Base-by-base conservation (phyloP, 2,888 invertebrate genomes). In the Proisotoma minuta region DNA sequence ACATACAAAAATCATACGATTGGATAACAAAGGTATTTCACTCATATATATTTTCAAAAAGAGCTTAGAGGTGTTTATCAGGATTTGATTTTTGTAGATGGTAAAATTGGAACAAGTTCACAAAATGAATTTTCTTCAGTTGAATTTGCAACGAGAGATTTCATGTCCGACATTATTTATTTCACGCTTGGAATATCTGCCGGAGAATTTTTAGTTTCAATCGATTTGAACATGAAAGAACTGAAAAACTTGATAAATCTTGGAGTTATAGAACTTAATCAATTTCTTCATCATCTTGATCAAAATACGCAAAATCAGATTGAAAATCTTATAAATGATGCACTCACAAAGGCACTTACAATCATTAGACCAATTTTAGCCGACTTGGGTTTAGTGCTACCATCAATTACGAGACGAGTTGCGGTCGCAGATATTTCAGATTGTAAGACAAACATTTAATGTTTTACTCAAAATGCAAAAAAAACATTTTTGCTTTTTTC, bases 91-190 rank as follows among this genome's bases (percentile, higher is more conserved):
- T n/a, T n/a, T n/a, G n/a, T n/a, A n/a, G n/a, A n/a, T n/a, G n/a
- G n/a, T n/a, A n/a, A n/a, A n/a, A n/a, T n/a, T n/a, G n/a, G n/a
- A n/a, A n/a, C n/a, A n/a, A n/a, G n/a, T n/a, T n/a, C n/a, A n/a
- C n/a, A n/a, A n/a, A n/a, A n/a, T n/a, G n/a, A n/a, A n/a, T n/a
- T n/a, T n/a, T n/a, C n/a, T n/a, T n/a, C n/a, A n/a, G n/a, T 48
- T 22, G 20, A 39, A 20, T n/a, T 12, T 4, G 53, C 22, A 53
- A 49, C 57, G 0, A 18, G 26, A 2, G 61, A 64, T 40, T 59
- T 54, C 56, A 40, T 65, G 20, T 24, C 57, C 1, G 62, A 65
- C 26, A 23, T 62, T 5, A 65, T 65, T 22, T 10, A 29, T 22
- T 26, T 24, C 3, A 59, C 60, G 4, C 50, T 59, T 15, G 65